phyloP scores from a whole-genome alignment of 2,888 invertebrate species.

The Ectemnius lituratus region DNA sequence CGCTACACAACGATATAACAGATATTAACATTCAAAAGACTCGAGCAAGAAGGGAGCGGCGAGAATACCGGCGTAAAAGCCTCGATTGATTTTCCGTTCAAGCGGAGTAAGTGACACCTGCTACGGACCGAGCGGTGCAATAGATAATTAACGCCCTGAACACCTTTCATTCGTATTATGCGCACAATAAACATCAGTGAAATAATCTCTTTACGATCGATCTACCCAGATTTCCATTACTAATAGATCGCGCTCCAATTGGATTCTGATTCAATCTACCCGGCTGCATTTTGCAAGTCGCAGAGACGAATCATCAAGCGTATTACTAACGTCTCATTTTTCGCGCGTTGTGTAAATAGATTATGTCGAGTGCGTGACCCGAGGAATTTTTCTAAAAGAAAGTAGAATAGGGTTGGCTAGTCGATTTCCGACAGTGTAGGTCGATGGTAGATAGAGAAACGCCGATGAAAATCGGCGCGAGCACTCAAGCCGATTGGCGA shows the following conservation, averaged over 20 bases:
- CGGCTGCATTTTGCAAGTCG: too few relatives aligned
- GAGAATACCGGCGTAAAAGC: background rate
- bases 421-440: slow-evolving; percentile 23
- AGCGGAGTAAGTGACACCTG: background rate
- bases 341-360: too few relatives aligned
- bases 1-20: background rate
- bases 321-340: too few relatives aligned
- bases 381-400: background rate
- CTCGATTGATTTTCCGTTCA: slow-evolving; percentile 1
- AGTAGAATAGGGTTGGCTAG: background rate
- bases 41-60: background rate
- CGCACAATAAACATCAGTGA: too few relatives aligned
- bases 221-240: background rate
- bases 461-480: slow-evolving; percentile 31
- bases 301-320: too few relatives aligned
- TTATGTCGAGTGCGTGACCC: background rate
- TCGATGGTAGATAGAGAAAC: slow-evolving; percentile 10
- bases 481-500: slow-evolving; percentile 46
- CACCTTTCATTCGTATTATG: slow-evolving; percentile 1
- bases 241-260: too few relatives aligned
- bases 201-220: too few relatives aligned
- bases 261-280: too few relatives aligned
- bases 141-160: slow-evolving; percentile 14
- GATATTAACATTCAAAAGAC: slow-evolving; percentile 3
- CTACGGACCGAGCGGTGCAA: background rate